Percentiles rank a stretch among this genome's conserved stretches.
These are phyloP conservation scores for Allygus modestus DNA, from an alignment of 2,888 invertebrate species.

Conservation along the genomic window DNA sequence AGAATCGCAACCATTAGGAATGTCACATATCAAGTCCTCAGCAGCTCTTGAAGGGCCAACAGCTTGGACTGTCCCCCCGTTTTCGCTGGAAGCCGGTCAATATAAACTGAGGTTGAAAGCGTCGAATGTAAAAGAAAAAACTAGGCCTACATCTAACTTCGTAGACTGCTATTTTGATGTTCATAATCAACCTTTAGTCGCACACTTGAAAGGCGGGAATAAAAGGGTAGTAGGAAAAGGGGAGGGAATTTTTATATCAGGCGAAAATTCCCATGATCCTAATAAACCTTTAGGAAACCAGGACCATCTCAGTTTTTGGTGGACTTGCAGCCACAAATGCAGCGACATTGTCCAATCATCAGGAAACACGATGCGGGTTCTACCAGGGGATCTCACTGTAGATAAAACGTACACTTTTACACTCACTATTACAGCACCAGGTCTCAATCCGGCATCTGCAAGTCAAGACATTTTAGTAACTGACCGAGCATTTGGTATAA, in stretches of 20 bases:
- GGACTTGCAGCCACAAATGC: background rate
- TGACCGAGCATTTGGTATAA: background rate
- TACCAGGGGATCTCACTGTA: background rate
- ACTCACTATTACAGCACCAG: background rate
- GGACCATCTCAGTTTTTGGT: background rate
- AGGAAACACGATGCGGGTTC: background rate
- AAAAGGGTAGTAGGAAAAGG: background rate
- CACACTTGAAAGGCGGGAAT: conserved; percentile 6
- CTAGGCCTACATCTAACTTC: background rate
- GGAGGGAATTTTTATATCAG: background rate
- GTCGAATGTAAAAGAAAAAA: background rate
- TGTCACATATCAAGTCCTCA: background rate
- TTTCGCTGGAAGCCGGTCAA: background rate
- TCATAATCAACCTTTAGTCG: background rate
- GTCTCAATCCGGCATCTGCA: background rate
- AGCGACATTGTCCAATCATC: background rate
- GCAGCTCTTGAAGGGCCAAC: background rate
- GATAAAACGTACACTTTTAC: background rate
- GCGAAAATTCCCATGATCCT: background rate
- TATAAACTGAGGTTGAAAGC: background rate
- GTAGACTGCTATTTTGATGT: background rate
- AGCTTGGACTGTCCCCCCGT: background rate
- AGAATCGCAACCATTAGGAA: background rate
- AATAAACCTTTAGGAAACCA: background rate
- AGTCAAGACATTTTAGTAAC: background rate